These are phyloP conservation scores for Meganola albula DNA, from an alignment of 2,888 invertebrate species.

Conservation along the genomic window DNA sequence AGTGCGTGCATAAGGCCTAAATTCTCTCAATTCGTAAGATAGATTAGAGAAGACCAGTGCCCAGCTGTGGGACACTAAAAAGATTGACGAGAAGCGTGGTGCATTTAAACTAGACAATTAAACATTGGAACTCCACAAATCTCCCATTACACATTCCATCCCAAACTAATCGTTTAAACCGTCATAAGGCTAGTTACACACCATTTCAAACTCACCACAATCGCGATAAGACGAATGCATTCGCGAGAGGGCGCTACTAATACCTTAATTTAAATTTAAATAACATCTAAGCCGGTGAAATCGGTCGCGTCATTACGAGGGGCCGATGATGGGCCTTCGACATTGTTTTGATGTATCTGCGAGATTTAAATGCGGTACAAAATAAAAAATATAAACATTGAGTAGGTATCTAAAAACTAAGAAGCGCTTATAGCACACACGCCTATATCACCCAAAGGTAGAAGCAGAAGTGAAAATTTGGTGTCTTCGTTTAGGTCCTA, in stretches of 20 bases:
- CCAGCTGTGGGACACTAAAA: too few relatives aligned
- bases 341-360: constrained; percentile 17
- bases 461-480: too few relatives aligned
- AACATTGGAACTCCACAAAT: constrained; percentile 11
- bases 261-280: constrained; percentile 77
- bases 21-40: too few relatives aligned
- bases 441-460: too few relatives aligned
- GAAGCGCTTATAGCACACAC: too few relatives aligned
- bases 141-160: constrained; percentile 17
- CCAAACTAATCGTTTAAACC: constrained; percentile 22
- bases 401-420: too few relatives aligned
- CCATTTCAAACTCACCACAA: constrained; percentile 47
- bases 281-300: constrained; percentile 65
- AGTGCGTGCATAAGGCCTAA: too few relatives aligned
- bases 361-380: too few relatives aligned
- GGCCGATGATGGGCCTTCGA: constrained; percentile 21
- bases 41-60: too few relatives aligned
- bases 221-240: constrained; percentile 42
- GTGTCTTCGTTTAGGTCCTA: too few relatives aligned
- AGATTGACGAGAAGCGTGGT: too few relatives aligned
- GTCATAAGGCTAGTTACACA: constrained; percentile 31
- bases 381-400: too few relatives aligned
- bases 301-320: constrained; percentile 43
- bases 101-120: constrained; percentile 7
- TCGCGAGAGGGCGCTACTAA: constrained; percentile 50